These are phyloP conservation scores for Spilogale gracilis DNA, from an alignment of 2,113 vertebrate species.

Conservation along the genomic window DNA sequence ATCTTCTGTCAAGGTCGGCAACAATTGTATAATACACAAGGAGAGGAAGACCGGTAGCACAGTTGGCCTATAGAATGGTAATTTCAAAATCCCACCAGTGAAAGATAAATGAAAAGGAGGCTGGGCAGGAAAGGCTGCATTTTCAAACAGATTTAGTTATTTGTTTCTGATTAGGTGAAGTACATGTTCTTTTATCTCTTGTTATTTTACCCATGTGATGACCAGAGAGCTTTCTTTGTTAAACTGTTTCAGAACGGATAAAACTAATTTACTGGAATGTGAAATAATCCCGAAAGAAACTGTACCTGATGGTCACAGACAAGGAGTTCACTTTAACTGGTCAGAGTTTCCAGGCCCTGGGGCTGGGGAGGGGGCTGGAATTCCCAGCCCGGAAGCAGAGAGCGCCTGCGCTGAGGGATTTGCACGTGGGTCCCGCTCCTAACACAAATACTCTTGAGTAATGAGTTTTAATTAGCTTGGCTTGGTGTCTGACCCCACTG, in stretches of 20 bases:
- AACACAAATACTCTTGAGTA: conserved; percentile 88
- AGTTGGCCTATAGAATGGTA: conserved; percentile 73
- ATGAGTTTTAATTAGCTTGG: conserved; percentile 91
- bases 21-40: conserved; percentile 85
- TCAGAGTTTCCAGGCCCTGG: conserved; percentile 84
- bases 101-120: conserved; percentile 84
- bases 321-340: conserved; percentile 83
- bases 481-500: conserved; percentile 88
- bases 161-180: conserved; percentile 87
- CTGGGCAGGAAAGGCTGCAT: conserved; percentile 80
- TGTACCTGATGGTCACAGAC: conserved; percentile 86
- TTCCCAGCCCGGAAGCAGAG: conserved; percentile 82
- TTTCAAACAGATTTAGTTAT: conserved; percentile 87
- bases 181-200: conserved; percentile 85
- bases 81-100: conserved; percentile 83
- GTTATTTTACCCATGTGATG: conserved; percentile 87
- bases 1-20: conserved; percentile 87
- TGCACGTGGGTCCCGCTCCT: conserved; percentile 87
- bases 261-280: conserved; percentile 90
- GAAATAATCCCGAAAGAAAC: conserved; percentile 89
- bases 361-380: conserved; percentile 85
- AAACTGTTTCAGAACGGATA: conserved; percentile 87
- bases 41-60: conserved; percentile 73
- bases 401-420: conserved; percentile 85
- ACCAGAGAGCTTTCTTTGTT: conserved; percentile 88